Evolutionary conservation across 2,888 invertebrate genomes (phyloP).

Genomic region (Amphimallon solstitiale): DNA sequence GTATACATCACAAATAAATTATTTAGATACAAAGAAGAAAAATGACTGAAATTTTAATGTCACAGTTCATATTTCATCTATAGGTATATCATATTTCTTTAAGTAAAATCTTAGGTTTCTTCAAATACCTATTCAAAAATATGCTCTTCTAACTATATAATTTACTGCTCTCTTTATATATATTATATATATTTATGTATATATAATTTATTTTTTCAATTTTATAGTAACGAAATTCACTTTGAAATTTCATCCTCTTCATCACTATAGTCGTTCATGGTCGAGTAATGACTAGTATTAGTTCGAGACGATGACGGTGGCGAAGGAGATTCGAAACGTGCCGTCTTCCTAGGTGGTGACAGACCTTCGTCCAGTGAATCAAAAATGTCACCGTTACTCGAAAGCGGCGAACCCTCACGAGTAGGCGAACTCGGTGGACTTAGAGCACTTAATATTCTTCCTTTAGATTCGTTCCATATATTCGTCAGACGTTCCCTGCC

Average conservation of each 20-base stretch:
- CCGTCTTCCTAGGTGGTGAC: constrained; percentile 59
- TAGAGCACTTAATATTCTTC: constrained; percentile 88
- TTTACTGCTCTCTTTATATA: neutral
- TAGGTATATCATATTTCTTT: constrained; percentile 1
- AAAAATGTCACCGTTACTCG: constrained; percentile 57
- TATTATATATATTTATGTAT: constrained; percentile 30
- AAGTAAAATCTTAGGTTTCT: constrained; percentile 25
- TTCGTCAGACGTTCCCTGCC: constrained; percentile 86
- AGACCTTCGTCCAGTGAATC: constrained; percentile 57
- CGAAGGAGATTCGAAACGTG: constrained; percentile 58
- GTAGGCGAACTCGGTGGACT: constrained; percentile 87
- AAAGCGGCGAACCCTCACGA: constrained; percentile 54
- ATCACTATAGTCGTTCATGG: constrained; percentile 38
- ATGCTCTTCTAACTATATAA: neutral
- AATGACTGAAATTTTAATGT: constrained; percentile 30
- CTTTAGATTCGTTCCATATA: constrained; percentile 94
- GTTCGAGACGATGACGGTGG: constrained; percentile 40
- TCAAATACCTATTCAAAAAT: constrained; percentile 15
- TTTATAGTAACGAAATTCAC: constrained; percentile 8
- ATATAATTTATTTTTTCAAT: constrained; percentile 1
- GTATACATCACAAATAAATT: neutral
- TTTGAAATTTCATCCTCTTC: constrained; percentile 38
- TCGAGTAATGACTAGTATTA: constrained; percentile 36
- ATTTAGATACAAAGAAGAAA: constrained; percentile 8
- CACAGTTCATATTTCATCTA: constrained; percentile 11